Evolutionary conservation across 2,797 vertebrate species (phyloP), one percentile per base, ranked within the genome.

Genomic region (Siniperca undulata): DNA sequence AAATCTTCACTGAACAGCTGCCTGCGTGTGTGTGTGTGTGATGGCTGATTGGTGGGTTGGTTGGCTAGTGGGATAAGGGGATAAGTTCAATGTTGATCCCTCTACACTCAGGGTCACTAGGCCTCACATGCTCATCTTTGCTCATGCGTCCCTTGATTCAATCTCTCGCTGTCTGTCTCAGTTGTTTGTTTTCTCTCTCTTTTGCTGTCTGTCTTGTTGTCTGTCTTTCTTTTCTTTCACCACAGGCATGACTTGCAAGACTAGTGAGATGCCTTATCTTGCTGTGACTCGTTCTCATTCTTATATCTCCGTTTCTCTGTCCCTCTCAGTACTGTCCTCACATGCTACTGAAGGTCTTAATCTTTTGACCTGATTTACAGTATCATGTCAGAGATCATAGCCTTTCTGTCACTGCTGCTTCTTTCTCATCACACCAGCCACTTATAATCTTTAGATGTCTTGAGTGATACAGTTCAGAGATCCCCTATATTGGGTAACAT

Each of bases 11-110:
- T 27, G 36, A 27, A 68, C 80, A 77, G 56, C 48, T 79, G 52
- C 3, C 5, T 59, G n/a, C n/a, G n/a, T n/a, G n/a, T n/a, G n/a
- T n/a, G 62, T 59, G 59, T 61, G 61, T 40, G 56, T 42, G 50
- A 36, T 5, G 48, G 20, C 38, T 62, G 53, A 24, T 34, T 65
- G 68, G 44, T 60, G 46, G 76, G 72, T 14, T 7, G 55, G 66
- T 70, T 74, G 44, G 62, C 14, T 27, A 9, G 62, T 75, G 53
- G 74, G 78, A 84, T 80, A 53, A 85, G 48, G 58, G 70, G 74
- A 85, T 90, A 87, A 91, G 70, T 74, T 65, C 74, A 70, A 64
- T 36, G 79, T 81, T 81, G 72, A 88, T 87, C 82, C 68, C 61
- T 68, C 60, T 60, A 20, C 38, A 19, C 65, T 79, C 72, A 12